A percentile compares a stretch with the other conserved stretches of the same genome.
phyloP scores from a whole-genome alignment of 2,888 invertebrate genomes.

The Callyntrura guangdongensis region DNA sequence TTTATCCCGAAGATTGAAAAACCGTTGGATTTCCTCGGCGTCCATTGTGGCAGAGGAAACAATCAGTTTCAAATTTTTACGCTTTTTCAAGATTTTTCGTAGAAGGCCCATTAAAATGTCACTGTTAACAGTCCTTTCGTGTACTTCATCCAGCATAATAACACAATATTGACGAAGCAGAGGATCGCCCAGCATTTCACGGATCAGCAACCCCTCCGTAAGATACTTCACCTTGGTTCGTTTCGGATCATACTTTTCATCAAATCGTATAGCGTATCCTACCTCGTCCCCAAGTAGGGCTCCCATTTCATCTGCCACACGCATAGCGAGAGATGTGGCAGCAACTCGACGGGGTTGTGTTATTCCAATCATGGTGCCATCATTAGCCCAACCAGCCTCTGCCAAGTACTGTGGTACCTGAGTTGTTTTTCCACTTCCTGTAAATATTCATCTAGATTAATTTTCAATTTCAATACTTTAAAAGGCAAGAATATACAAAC shows the following conservation, averaged over 20 bases:
- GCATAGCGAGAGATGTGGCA: conserved; percentile 85
- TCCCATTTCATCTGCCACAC: conserved; percentile 88
- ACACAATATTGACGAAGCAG: conserved; percentile 92
- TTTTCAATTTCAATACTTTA: background rate
- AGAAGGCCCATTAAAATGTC: conserved; percentile 94
- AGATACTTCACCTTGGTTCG: conserved; percentile 95
- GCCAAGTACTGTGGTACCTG: conserved; percentile 99
- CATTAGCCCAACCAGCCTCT: conserved; percentile 87
- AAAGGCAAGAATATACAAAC: background rate
- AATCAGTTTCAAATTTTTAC: conserved; percentile 79
- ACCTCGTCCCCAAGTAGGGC: conserved; percentile 87
- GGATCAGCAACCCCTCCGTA: conserved; percentile 97
- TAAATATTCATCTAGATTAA: conserved; percentile 7
- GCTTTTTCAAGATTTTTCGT: conserved; percentile 51
- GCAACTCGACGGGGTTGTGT: conserved; percentile 76
- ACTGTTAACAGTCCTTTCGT: conserved; percentile 97
- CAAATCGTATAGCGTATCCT: conserved; percentile 93
- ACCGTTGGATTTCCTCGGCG: conserved; percentile 77
- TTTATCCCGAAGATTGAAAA: conserved; percentile 76
- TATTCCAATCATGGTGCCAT: conserved; percentile 55
- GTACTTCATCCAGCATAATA: conserved; percentile 97
- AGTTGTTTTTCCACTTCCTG: conserved; percentile 98
- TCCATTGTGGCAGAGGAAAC: conserved; percentile 83
- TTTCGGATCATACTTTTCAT: conserved; percentile 90
- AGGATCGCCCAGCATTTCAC: conserved; percentile 94